Conservation (phyloP, 2,888 invertebrate genomes). For the Papilio protenor region DNA sequence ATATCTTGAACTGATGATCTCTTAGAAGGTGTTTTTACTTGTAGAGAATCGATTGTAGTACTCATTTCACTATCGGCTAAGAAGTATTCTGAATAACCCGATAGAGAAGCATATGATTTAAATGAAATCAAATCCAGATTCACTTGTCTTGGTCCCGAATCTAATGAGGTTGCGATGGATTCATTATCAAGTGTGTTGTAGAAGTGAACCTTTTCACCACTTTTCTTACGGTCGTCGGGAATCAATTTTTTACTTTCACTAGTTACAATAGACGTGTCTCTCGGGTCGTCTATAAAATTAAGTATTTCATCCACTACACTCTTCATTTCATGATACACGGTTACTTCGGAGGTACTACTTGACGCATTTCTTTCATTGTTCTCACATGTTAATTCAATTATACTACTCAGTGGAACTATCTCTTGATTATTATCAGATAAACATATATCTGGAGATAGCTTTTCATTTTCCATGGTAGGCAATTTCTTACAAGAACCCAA, state of each 20-base stretch:
- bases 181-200: conserved; percentile 53
- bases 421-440: conserved; percentile 21
- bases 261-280: conserved; percentile 38
- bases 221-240: conserved; percentile 17
- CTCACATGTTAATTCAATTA: neutral
- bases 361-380: neutral
- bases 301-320: conserved; percentile 64
- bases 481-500: conserved; percentile 48
- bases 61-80: conserved; percentile 61
- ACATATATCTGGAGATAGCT: neutral
- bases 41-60: conserved; percentile 44
- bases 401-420: neutral
- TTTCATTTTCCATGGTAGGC: conserved; percentile 11
- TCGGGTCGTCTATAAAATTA: conserved; percentile 53
- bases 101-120: conserved; percentile 62
- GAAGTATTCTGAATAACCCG: conserved; percentile 67
- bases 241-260: conserved; percentile 14
- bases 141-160: conserved; percentile 50
- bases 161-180: conserved; percentile 52
- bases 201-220: conserved; percentile 52
- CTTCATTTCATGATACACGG: conserved; percentile 50
- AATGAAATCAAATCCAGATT: conserved; percentile 67
- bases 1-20: conserved; percentile 65
- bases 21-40: conserved; percentile 44
- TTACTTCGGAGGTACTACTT: conserved; percentile 4